phyloP scores from a whole-genome alignment of 1,140 invertebrate genomes.

The Lamellibrachia luymesi region DNA sequence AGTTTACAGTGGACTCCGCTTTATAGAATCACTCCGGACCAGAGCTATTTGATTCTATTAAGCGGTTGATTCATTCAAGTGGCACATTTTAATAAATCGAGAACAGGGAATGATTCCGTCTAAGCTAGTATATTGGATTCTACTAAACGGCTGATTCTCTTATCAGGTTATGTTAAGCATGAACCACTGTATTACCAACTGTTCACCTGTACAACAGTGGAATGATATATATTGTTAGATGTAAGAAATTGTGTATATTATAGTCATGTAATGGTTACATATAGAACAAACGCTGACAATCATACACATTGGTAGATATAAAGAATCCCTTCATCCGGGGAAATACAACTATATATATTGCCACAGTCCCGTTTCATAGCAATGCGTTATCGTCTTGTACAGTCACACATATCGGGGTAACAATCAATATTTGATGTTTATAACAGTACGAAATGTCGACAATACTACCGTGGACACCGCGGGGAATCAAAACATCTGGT shows the following conservation, averaged over 20 bases:
- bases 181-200: background rate
- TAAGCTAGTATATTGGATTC: too few relatives aligned
- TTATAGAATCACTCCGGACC: too few relatives aligned
- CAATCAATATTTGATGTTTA: background rate
- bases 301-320: background rate
- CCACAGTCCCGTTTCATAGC: background rate
- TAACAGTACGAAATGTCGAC: background rate
- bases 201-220: background rate
- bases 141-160: too few relatives aligned
- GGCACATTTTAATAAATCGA: too few relatives aligned
- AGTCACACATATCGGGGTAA: background rate
- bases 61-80: too few relatives aligned
- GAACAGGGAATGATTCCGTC: too few relatives aligned
- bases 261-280: background rate
- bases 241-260: background rate
- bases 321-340: background rate
- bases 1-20: too few relatives aligned
- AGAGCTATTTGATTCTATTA: too few relatives aligned
- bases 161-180: too few relatives aligned
- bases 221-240: background rate
- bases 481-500: background rate
- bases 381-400: background rate
- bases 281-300: background rate
- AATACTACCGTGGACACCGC: background rate
- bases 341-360: background rate